Base-by-base conservation (phyloP, 2,888 invertebrate genomes). In the Leptinotarsa juncta region DNA sequence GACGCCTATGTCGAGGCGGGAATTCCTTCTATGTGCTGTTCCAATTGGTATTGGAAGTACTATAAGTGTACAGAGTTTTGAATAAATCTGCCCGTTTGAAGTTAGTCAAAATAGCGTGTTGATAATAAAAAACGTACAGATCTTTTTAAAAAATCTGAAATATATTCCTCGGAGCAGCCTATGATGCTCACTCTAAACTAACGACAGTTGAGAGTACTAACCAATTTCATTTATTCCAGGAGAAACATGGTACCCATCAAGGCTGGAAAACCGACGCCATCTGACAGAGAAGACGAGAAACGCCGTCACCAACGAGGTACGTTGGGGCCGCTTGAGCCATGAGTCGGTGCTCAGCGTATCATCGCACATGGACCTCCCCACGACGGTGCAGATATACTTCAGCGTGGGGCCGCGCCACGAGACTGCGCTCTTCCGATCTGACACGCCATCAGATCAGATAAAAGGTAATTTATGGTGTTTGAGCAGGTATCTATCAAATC, bases 291-390 rank as follows among this genome's bases (percentile, higher is more conserved):
- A 60, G 62, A 42, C 42, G 26, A 53, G 15, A 48, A 32, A 55
- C 26, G 48, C 65, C 26, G 42, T 57, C 62, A 62, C 15, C 57
- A 48, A 18, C 48, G 48, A 48, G 57, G 65, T 67, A 65, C 49
- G 71, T 71, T 73, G 89, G 70, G 89, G 89, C 5, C 89, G 75
- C 90, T 90, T 85, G 90, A 90, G 88, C 88, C 90, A 90, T 83
- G 89, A 91, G 70, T 90, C 90, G 82, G 86, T 85, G 82, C 86
- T 86, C 76, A 87, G 89, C 75, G 86, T 88, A 80, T 87, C 87
- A 79, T 87, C 89, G 81, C 85, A 79, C 73, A 87, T 89, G 81
- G 90, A 90, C 62, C 89, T 89, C 79, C 86, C 90, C 81, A 88
- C 90, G 81, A 88, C 89, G 68, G 91, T 87, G 81, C 86, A 85